Evolutionary conservation across 2,113 vertebrate genomes (phyloP).

Genomic region (Dunckerocampus dactyliophorus): DNA sequence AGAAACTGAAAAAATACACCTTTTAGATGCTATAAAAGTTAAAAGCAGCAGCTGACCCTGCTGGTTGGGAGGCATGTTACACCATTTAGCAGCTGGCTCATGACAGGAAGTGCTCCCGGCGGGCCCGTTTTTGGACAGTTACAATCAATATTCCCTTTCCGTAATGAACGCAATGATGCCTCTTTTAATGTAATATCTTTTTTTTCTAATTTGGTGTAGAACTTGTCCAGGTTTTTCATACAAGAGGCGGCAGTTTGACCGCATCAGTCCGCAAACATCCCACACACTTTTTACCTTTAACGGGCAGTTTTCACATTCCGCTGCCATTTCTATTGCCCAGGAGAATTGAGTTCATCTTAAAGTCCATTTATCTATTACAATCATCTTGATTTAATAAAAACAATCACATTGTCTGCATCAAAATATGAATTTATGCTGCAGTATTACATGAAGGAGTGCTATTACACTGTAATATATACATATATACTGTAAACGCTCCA

Average conservation of each 20-base stretch:
- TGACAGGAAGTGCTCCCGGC: conserved; percentile 19
- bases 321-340: conserved; percentile 49
- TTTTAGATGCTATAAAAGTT: background rate
- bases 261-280: conserved; percentile 50
- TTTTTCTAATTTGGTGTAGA: background rate
- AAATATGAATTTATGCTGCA: no score
- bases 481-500: no score
- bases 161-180: background rate
- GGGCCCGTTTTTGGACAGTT: background rate
- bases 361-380: no score
- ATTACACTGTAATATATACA: no score
- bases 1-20: background rate
- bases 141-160: background rate
- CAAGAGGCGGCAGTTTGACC: conserved; percentile 43
- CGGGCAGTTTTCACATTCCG: conserved; percentile 45
- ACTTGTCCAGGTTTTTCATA: background rate
- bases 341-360: conserved; percentile 44
- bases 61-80: conserved; percentile 2
- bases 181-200: background rate
- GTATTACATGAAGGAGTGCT: no score
- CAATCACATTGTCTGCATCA: no score
- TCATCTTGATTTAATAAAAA: no score
- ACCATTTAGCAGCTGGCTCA: conserved; percentile 14
- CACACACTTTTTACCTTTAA: conserved; percentile 56
- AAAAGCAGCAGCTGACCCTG: background rate